These are phyloP conservation scores for Alectoris magna DNA, from an alignment of 2,797 vertebrate genomes.

Conservation along the genomic window DNA sequence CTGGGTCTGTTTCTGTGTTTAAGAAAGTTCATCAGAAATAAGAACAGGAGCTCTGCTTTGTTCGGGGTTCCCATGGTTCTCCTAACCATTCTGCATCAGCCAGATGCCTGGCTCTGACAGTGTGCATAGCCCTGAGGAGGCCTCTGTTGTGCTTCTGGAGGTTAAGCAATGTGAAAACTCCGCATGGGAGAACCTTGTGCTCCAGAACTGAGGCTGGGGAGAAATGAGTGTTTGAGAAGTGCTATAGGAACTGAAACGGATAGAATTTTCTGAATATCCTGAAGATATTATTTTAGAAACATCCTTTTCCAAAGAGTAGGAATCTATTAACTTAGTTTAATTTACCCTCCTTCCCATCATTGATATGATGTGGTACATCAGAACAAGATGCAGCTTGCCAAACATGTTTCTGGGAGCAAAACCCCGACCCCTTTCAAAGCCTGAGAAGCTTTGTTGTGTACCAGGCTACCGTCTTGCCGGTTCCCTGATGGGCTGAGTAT, in stretches of 20 bases:
- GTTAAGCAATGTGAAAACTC: not conserved
- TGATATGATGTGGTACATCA: not conserved
- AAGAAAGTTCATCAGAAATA: not conserved
- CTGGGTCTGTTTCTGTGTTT: not conserved
- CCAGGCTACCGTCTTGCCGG: not conserved
- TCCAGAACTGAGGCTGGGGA: not conserved
- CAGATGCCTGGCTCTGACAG: not conserved
- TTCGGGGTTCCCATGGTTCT: not conserved
- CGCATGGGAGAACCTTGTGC: not conserved
- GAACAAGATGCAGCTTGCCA: not conserved
- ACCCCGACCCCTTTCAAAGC: not conserved
- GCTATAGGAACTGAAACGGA: not conserved
- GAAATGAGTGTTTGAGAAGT: not conserved
- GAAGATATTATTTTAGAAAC: not conserved
- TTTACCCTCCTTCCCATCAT: not conserved
- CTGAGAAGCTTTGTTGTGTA: not conserved
- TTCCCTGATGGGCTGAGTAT: not conserved
- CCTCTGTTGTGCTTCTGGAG: not conserved
- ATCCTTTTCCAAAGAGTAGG: not conserved
- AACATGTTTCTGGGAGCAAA: accelerated
- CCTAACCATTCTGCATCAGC: not conserved
- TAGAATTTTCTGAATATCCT: not conserved
- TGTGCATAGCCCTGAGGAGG: not conserved
- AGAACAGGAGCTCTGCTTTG: not conserved
- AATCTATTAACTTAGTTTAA: not conserved